A percentile compares a stretch with the other conserved stretches of the same genome.
Evolutionary conservation across 2,888 invertebrate genomes (phyloP).

Genomic region (Amblyjoppa proteus): DNA sequence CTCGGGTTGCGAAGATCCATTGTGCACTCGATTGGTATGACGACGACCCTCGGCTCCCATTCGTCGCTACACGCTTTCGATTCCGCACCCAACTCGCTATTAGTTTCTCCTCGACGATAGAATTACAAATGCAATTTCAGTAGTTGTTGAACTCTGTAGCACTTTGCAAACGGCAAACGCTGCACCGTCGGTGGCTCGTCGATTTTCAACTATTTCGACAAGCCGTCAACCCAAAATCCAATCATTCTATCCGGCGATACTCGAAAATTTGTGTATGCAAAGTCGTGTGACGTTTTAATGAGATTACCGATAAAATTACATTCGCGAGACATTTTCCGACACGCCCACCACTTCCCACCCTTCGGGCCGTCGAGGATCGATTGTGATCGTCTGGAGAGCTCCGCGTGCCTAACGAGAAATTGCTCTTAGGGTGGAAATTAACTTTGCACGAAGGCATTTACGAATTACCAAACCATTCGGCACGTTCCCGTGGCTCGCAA

Average conservation of each 20-base stretch:
- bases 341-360: not conserved
- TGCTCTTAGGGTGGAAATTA: not conserved
- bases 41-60: constrained; percentile 32
- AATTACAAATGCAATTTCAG: constrained; percentile 42
- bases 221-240: not conserved
- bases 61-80: constrained; percentile 5
- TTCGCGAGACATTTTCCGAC: not conserved
- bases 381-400: not conserved
- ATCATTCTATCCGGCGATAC: not conserved
- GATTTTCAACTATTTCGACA: constrained; percentile 12
- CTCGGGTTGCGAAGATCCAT: constrained; percentile 28
- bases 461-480: not conserved
- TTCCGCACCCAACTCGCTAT: constrained; percentile 10
- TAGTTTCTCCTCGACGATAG: constrained; percentile 29
- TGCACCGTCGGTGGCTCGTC: not conserved
- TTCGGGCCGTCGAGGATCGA: not conserved
- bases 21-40: constrained; percentile 21
- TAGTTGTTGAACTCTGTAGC: constrained; percentile 5
- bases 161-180: not conserved
- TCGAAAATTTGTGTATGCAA: constrained; percentile 5
- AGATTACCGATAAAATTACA: not conserved
- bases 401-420: not conserved
- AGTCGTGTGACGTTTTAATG: not conserved
- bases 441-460: not conserved
- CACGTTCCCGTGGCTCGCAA: not conserved